Percentiles rank a stretch among this genome's conserved stretches.
Evolutionary conservation across 1,140 invertebrate species (phyloP).

Genomic region (Pentalonia nigronervosa): DNA sequence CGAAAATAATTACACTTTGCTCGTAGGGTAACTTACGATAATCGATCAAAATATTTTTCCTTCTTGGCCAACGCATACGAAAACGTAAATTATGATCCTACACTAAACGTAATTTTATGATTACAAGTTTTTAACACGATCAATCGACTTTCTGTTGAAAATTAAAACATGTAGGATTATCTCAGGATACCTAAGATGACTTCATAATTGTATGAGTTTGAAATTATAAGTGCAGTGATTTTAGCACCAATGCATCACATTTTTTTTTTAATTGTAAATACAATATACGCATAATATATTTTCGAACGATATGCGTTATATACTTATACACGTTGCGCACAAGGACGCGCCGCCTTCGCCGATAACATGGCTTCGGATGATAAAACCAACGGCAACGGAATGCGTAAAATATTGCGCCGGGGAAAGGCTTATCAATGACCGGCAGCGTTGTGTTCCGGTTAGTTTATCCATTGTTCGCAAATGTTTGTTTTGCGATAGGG

Average conservation of each 20-base stretch:
- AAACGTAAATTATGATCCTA: background rate
- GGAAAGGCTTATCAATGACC: conserved; percentile 52
- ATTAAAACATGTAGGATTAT: background rate
- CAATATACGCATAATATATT: background rate
- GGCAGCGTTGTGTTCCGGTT: conserved; percentile 56
- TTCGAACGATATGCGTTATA: background rate
- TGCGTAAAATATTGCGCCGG: conserved; percentile 47
- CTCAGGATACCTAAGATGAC: background rate
- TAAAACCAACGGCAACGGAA: conserved; percentile 32
- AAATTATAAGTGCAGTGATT: background rate
- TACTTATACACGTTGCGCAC: background rate
- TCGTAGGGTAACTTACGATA: background rate
- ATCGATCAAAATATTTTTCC: background rate
- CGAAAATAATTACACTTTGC: background rate
- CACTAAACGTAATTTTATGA: background rate
- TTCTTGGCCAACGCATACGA: too few relatives aligned
- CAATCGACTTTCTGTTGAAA: background rate
- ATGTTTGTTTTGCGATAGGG: conserved; percentile 47
- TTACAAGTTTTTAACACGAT: background rate
- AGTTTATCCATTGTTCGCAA: conserved; percentile 44
- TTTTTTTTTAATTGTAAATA: background rate
- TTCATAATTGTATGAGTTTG: background rate
- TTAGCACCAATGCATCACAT: background rate
- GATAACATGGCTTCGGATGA: background rate
- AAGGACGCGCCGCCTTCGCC: background rate